Evolutionary conservation across 2,113 vertebrate species (phyloP), one percentile per base, ranked within the genome.

Genomic region (Platichthys flesus): DNA sequence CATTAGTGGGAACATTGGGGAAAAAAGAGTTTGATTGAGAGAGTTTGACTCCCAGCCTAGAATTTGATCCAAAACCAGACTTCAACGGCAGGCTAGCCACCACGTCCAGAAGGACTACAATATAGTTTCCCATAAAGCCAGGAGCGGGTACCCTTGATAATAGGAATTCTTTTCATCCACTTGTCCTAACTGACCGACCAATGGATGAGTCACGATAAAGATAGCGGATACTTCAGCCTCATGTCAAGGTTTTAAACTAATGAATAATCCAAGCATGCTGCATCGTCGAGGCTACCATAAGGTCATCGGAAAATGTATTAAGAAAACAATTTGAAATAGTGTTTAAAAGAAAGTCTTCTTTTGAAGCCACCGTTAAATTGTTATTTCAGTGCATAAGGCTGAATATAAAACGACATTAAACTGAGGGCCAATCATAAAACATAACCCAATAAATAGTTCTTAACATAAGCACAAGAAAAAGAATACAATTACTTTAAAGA

Each of bases 1-100:
- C 89, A 90, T 93, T 90, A 91, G 83, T 68, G 66, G 76, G 63
- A 82, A 88, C 90, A 91, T 70, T 89, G 78, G 64, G 60, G n/a
- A 89, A 83, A 90, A 80, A 75, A 78, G 71, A 64, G 88, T 88
- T 31, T 90, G 87, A 91, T 86, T 86, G 78, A 89, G 79, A 85
- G 85, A 85, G 81, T 91, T 83, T 87, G 88, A 87, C 89, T 89
- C 87, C 80, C 74, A 89, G 84, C 75, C 74, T 85, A 81, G 73
- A 90, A 71, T 67, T 77, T 45, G 52, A 78, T 77, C 77, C 74
- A 89, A 88, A 90, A 76, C 58, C 77, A 28, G 51, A 85, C 79
- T 84, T 76, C 26, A 78, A 60, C 28, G 24, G 75, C 62, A 83
- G 62, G 64, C 80, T 51, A 79, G 63, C 78, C 80, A 69, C 60